Base-by-base conservation (phyloP, 1,140 invertebrate genomes). In the Cylas formicarius region DNA sequence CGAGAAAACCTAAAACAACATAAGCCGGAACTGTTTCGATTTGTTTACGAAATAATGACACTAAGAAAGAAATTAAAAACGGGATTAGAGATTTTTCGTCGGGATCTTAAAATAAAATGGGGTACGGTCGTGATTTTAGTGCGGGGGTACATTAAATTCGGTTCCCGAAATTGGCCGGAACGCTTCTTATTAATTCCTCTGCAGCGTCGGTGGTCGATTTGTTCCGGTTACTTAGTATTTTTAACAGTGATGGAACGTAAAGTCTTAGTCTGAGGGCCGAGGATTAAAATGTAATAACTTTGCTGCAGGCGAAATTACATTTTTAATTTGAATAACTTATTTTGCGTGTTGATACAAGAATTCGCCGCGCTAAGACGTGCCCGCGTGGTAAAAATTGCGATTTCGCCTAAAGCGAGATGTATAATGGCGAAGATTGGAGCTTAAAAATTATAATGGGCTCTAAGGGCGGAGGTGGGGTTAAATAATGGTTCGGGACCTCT, bases 271-370 rank as follows among this genome's bases (percentile, higher is more conserved):
- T 57, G 51, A 45, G 53, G 56, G 52, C 56, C 44, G 55, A 54
- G 61, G 62, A 65, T 65, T 65, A 65, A 65, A 65, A 65, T 62
- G 61, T 65, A 65, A 65, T 65, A 63, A 63, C 58, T 59, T 57
- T 42, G 55, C 50, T 56, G 55, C 52, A 54, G 50, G 58, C 46
- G 69, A 76, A 72, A 73, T 76, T 75, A 74, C 71, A 73, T 74
- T 76, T 76, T 76, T 76, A 76, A 76, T 76, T 76, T 75, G 70
- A 73, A 72, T 64, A 71, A 74, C 71, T 74, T 74, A 72, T 74
- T 74, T 74, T 72, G 72, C 69, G 71, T 76, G 73, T 76, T 76
- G 74, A 75, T 76, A 72, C 74, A 75, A 70, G 72, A 70, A 67
- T 69, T 67, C 59, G 41, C 44, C 41, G 53, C 61, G 64, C 63